Percentiles rank a stretch among this genome's conserved stretches.
Evolutionary conservation across 1,140 invertebrate species (phyloP).

Genomic region (Pantala flavescens): DNA sequence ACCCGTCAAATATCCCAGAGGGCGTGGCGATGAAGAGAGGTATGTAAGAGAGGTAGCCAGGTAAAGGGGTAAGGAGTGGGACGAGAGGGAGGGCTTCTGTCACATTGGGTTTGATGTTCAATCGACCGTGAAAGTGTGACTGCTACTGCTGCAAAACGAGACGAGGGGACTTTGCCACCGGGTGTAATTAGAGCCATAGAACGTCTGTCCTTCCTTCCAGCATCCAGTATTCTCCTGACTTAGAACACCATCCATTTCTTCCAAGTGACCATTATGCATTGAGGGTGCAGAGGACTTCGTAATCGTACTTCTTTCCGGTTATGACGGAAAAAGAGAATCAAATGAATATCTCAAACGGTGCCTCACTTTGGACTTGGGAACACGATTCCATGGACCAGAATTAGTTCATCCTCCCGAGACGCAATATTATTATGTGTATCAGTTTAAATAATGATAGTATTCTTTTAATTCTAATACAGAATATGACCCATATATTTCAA

Average conservation of each 20-base stretch:
- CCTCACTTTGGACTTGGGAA: no score
- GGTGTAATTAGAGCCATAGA: constrained; percentile 5
- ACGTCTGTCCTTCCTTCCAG: background rate
- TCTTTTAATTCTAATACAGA: no score
- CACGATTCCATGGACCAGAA: no score
- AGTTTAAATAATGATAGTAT: no score
- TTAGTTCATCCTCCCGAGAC: no score
- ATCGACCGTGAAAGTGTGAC: constrained; percentile 7
- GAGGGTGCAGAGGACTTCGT: no score
- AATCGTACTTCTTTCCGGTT: no score
- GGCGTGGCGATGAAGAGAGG: background rate
- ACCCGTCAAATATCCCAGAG: background rate
- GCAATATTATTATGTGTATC: no score
- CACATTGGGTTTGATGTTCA: constrained; percentile 6
- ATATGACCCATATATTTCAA: no score
- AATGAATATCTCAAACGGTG: no score
- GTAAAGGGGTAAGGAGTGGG: background rate
- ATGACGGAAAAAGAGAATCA: no score
- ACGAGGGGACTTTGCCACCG: background rate
- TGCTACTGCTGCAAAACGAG: constrained; percentile 8
- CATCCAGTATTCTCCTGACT: background rate
- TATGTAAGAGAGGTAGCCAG: background rate
- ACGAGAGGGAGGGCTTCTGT: background rate
- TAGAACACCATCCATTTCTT: background rate
- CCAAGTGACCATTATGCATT: no score